Percentiles rank a stretch among this genome's conserved stretches.
phyloP scores from a whole-genome alignment of 2,797 vertebrate genomes.

The Aplochiton taeniatus region DNA sequence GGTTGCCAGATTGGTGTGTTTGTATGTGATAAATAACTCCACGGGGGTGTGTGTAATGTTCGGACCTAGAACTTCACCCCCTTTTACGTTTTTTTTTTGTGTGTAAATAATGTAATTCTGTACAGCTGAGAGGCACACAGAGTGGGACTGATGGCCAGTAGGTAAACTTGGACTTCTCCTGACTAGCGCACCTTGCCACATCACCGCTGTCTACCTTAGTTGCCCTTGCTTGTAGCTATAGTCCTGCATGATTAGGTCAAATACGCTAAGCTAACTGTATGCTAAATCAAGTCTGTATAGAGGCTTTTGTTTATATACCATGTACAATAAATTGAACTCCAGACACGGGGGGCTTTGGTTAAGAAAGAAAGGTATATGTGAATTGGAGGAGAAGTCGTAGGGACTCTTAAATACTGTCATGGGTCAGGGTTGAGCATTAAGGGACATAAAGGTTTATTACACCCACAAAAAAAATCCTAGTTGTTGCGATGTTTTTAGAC shows the following conservation, averaged over 20 bases:
- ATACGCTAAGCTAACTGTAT: constrained; percentile 80
- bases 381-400: constrained; percentile 37
- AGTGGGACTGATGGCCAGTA: constrained; percentile 96
- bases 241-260: constrained; percentile 86
- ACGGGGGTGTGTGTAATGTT: constrained; percentile 57
- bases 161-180: constrained; percentile 67
- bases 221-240: constrained; percentile 84
- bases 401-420: constrained; percentile 39
- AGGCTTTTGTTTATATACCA: constrained; percentile 72
- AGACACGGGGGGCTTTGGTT: constrained; percentile 36
- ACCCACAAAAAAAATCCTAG: neutral
- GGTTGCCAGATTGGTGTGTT: constrained; percentile 67
- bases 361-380: constrained; percentile 35
- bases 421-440: constrained; percentile 37
- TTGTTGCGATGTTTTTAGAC: constrained; percentile 14
- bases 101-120: constrained; percentile 86
- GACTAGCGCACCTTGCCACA: constrained; percentile 85
- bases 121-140: constrained; percentile 81
- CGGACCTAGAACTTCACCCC: constrained; percentile 48
- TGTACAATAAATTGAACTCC: constrained; percentile 60
- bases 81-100: constrained; percentile 25
- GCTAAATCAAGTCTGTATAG: constrained; percentile 75
- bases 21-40: constrained; percentile 64
- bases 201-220: constrained; percentile 77
- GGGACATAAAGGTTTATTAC: constrained; percentile 24